Evolutionary conservation across 1,140 invertebrate genomes (phyloP).

Genomic region (Drusus annulatus): DNA sequence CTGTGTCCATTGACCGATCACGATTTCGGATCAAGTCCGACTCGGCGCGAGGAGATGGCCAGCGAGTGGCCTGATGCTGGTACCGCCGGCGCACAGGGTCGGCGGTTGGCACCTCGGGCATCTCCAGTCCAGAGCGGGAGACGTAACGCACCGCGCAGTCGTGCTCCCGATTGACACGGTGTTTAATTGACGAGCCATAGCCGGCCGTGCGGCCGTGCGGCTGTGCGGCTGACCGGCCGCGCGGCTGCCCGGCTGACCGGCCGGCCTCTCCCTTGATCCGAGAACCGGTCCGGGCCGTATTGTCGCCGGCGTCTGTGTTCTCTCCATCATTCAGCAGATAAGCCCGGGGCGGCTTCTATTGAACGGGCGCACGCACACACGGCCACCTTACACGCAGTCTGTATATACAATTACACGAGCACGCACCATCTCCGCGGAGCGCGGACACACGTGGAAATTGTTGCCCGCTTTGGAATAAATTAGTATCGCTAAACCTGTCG

Average conservation of each 20-base stretch:
- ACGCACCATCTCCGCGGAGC: neutral
- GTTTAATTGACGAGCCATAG: constrained; percentile 34
- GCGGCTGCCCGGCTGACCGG: neutral
- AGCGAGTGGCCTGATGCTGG: neutral
- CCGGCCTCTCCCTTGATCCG: neutral
- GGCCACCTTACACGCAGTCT: neutral
- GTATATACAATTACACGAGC: neutral
- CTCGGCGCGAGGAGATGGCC: neutral
- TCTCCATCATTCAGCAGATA: constrained; percentile 31
- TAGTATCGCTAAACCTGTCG: constrained; percentile 10
- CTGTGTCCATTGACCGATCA: constrained; percentile 22
- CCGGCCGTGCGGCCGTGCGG: too few relatives aligned
- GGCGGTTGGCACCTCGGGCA: neutral
- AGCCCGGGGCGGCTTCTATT: constrained; percentile 32
- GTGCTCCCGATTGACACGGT: constrained; percentile 20
- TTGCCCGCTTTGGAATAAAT: constrained; percentile 18
- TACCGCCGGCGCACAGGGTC: too few relatives aligned
- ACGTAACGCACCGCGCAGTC: neutral
- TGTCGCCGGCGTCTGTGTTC: constrained; percentile 35
- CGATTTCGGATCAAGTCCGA: constrained; percentile 9
- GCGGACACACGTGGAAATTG: constrained; percentile 34
- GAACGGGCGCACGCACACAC: constrained; percentile 23
- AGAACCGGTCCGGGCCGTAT: constrained; percentile 33
- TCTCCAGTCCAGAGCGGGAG: neutral
- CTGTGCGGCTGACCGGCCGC: neutral